These are phyloP conservation scores for Drepana arcuata DNA, from an alignment of 1,140 invertebrate species.

Conservation along the genomic window DNA sequence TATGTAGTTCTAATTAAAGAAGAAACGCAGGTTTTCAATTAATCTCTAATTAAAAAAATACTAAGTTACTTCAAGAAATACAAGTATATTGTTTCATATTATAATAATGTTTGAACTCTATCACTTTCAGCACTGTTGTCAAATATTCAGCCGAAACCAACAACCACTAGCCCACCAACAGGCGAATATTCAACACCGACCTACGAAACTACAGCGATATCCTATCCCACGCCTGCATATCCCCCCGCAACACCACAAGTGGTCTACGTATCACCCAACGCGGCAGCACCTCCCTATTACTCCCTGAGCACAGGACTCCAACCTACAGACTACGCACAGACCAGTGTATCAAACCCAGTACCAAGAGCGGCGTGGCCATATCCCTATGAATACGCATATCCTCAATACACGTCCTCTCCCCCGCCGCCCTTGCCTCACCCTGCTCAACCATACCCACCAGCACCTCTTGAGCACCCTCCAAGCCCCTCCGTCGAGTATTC, in stretches of 20 bases:
- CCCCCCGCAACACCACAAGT: constrained; percentile 23
- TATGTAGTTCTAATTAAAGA: too few species aligned
- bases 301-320: constrained; percentile 5
- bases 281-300: constrained; percentile 15
- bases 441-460: constrained; percentile 4
- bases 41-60: too few species aligned
- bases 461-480: not conserved
- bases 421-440: constrained; percentile 12
- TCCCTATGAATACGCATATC: constrained; percentile 3
- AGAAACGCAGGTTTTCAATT: too few species aligned
- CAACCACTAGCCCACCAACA: constrained; percentile 10
- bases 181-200: constrained; percentile 3
- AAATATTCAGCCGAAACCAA: constrained; percentile 7
- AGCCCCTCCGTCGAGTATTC: not conserved
- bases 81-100: too few species aligned
- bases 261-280: constrained; percentile 32
- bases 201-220: constrained; percentile 23
- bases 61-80: too few species aligned
- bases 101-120: too few species aligned
- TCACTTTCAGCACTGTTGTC: constrained; percentile 18
- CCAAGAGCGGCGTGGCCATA: not conserved
- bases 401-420: not conserved
- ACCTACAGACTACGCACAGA: constrained; percentile 11
- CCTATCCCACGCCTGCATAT: constrained; percentile 13
- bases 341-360: constrained; percentile 1